Conservation (phyloP, 1,140 invertebrate genomes). For the Ceratosolen solmsi region DNA sequence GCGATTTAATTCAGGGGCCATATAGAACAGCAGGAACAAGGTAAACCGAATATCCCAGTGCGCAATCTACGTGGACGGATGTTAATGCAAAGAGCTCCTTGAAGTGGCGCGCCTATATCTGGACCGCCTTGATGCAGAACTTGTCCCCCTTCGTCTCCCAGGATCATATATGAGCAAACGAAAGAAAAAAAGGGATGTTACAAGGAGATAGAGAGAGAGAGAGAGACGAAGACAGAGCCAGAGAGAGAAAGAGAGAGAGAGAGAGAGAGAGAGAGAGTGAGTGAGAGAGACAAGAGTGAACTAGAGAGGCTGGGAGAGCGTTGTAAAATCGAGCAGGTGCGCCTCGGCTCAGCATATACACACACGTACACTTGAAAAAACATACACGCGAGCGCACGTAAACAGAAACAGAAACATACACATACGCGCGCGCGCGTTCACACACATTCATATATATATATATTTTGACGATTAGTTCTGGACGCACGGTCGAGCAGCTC, state of each 20-base stretch:
- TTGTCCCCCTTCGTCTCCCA: not conserved
- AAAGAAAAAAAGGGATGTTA: too few relatives aligned
- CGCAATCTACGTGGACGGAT: slow-evolving; percentile 2
- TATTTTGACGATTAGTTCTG: slow-evolving; percentile 57
- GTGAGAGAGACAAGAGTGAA: not conserved
- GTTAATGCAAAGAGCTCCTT: slow-evolving; percentile 18
- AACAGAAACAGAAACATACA: not conserved
- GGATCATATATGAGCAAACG: too few relatives aligned
- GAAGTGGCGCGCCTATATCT: slow-evolving; percentile 7
- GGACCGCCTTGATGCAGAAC: slow-evolving; percentile 14
- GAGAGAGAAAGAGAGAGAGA: not conserved
- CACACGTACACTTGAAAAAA: not conserved
- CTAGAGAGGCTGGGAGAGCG: not conserved
- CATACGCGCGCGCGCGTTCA: not conserved
- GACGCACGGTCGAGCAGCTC: slow-evolving; percentile 23
- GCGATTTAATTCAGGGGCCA: slow-evolving; percentile 1
- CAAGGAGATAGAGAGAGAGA: too few relatives aligned
- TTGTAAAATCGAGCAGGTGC: slow-evolving; percentile 50
- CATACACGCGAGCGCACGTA: not conserved
- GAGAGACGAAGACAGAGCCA: not conserved
- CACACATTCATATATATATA: slow-evolving; percentile 34
- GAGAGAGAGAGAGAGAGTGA: not conserved
- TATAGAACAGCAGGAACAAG: too few relatives aligned
- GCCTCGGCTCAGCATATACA: not conserved
- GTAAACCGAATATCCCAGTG: not conserved